Conservation (phyloP, 1,140 invertebrate genomes). For the Temnothorax curvispinosus region DNA sequence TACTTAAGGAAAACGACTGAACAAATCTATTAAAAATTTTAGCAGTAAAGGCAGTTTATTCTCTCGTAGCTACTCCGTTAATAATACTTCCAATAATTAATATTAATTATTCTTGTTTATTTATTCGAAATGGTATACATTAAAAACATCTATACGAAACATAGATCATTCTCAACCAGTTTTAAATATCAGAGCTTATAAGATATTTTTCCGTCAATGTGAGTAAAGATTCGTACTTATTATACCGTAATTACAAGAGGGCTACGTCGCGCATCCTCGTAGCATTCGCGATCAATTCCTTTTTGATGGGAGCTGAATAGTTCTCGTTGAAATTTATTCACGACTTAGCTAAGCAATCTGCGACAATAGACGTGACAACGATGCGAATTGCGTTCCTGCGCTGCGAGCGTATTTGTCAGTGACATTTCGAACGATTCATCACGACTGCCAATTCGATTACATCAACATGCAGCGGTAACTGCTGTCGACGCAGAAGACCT, state of each 20-base stretch:
- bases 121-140: background rate
- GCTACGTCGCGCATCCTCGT: background rate
- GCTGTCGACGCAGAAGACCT: conserved; percentile 43
- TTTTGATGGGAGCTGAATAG: background rate
- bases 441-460: conserved; percentile 58
- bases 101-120: background rate
- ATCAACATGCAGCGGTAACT: conserved; percentile 48
- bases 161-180: background rate
- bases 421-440: conserved; percentile 63
- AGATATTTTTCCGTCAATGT: background rate
- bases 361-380: conserved; percentile 53
- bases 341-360: conserved; percentile 49
- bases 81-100: background rate
- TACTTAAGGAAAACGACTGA: background rate
- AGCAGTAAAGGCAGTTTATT: background rate
- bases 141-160: background rate
- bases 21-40: background rate
- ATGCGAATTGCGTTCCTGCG: conserved; percentile 50
- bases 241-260: background rate
- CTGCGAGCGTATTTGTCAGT: conserved; percentile 58
- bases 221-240: background rate
- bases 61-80: background rate
- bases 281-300: conserved; percentile 4
- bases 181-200: background rate
- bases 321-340: conserved; percentile 45